These are phyloP conservation scores for Ibidorhyncha struthersii DNA, from an alignment of 2,113 vertebrate genomes.

Conservation along the genomic window DNA sequence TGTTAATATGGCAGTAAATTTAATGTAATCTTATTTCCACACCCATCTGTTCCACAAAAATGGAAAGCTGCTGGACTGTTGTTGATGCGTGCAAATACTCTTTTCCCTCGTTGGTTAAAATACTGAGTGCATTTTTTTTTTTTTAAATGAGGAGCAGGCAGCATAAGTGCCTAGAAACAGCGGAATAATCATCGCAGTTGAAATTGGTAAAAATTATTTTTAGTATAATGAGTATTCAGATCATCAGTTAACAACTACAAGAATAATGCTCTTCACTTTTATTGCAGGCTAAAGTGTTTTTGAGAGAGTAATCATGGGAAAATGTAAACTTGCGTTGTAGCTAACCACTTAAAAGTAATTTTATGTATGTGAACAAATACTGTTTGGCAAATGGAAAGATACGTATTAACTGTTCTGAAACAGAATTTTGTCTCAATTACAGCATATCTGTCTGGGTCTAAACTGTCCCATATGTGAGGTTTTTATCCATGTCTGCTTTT, in stretches of 20 bases:
- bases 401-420: background rate
- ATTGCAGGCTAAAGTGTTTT: background rate
- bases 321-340: conserved; percentile 9
- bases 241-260: background rate
- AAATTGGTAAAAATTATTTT: background rate
- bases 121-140: background rate
- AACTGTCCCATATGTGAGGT: conserved; percentile 28
- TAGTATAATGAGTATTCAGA: background rate
- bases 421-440: conserved; percentile 1
- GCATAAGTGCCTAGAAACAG: background rate
- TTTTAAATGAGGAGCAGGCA: background rate
- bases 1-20: background rate
- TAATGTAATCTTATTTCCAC: background rate
- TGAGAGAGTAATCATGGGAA: background rate
- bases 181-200: background rate
- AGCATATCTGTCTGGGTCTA: background rate
- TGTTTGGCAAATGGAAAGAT: background rate
- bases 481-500: conserved; percentile 15
- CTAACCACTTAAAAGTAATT: background rate
- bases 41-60: background rate
- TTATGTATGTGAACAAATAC: background rate
- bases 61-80: background rate
- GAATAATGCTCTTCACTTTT: background rate
- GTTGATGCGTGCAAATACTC: background rate
- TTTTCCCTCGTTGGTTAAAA: background rate